Base-by-base conservation (phyloP, 2,113 vertebrate species). In the Empidonax traillii region DNA sequence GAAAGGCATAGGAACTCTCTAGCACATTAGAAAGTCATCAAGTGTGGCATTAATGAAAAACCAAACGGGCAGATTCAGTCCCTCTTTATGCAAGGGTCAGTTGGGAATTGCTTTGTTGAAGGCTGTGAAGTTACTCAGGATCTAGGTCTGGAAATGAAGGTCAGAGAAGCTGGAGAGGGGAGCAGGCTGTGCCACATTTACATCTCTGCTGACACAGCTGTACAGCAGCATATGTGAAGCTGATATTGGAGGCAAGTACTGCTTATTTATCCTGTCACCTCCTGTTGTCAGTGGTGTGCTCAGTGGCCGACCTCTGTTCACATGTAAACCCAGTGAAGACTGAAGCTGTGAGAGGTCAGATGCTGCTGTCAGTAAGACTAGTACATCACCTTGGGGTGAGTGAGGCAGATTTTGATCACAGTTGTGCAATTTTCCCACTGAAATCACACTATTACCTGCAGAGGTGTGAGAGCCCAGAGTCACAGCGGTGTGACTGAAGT, bases 281-380 rank as follows among this genome's bases (percentile, higher is more conserved):
- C 52, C 21, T n/a, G 18, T 30, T 72, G 65, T 85, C 85, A 90
- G 66, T 5, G 1, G 23, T 14, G 67, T 2, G 1, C 68, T 76
- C 33, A 30, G 71, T 0, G 0, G 25, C 75, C 0, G 0, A 44
- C 43, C 30, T 79, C 75, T 92, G 41, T 47, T 90, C 86, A 78
- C 0, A 0, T 23, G 41, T 68, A 82, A 79, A 65, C 15, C 41
- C 53, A 30, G 37, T 2, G n/a, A 82, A 66, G 81, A 37, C 52
- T 77, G 85, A 62, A 88, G 27, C 2, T 63, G 62, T 19, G 66
- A 69, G 67, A 84, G 75, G 59, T 84, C 72, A 71, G 59, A 63
- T 1, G 1, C 63, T 71, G 27, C 72, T 94, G 43, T 75, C 65
- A 80, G 35, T 91, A 88, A 77, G 55, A 71, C 23, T 33, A 11